Base-by-base conservation (phyloP, 2,888 invertebrate species). In the Synergus japonicus region DNA sequence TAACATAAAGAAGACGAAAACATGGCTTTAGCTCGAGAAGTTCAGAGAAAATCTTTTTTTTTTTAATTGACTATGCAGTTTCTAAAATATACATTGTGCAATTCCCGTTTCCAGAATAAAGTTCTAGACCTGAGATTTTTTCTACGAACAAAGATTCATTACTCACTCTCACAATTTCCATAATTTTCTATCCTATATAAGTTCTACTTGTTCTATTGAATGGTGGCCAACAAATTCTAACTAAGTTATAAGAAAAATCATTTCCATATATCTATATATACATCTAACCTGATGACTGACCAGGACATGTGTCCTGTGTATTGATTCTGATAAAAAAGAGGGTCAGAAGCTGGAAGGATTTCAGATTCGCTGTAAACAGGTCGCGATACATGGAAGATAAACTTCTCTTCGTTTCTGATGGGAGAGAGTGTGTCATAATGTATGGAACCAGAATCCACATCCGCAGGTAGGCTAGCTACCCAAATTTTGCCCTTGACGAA, bases 391-490 rank as follows among this genome's bases (percentile, higher is more conserved):
- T 22, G 63, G 12, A 63, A 63, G 63, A 63, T 63, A 63, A 63
- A 63, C 22, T 63, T 63, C 63, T 63, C 29, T 29, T 63, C 63
- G 63, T 63, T 73, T 73, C 41, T 22, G n/a, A n/a, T 54, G 49
- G 37, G 54, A 54, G 54, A 49, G 73, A 54, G 73, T 5, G 54
- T 54, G 37, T 73, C 73, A 73, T 63, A 63, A 29, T 63, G 10
- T 63, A 63, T 29, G 12, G 60, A 54, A 37, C 29, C 73, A 67
- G 12, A 18, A 54, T 54, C 29, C 73, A 67, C 66, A 67, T 44
- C 41, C 43, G 8, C 69, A 73, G 73, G 73, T 73, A 73, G 73
- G n/a, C 49, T 73, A 29, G 73, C 73, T 73, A 73, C 29, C 73
- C 54, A 54, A 73, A 73, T n/a, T 49, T 73, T 15, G 49, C 37